Evolutionary conservation across 2,797 vertebrate species (phyloP).

Genomic region (Manis crassicaudata): DNA sequence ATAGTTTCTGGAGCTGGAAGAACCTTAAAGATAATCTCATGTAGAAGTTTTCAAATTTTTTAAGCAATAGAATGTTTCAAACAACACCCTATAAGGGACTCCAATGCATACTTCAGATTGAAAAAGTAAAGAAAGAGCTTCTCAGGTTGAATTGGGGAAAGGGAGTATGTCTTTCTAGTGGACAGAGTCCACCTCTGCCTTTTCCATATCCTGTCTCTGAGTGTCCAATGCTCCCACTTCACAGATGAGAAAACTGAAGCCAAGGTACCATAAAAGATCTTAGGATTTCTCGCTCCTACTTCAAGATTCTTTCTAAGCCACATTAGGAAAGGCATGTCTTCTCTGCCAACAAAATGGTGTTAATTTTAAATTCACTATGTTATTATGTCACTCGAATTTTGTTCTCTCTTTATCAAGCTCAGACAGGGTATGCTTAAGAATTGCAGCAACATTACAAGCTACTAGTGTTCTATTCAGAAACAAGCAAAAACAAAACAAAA

Average conservation of each 20-base stretch:
- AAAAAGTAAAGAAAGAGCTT: not conserved
- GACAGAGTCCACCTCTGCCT: not conserved
- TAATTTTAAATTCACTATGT: not conserved
- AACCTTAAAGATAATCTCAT: not conserved
- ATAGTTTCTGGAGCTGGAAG: not conserved
- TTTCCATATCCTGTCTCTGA: not conserved
- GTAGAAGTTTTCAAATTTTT: constrained; percentile 2
- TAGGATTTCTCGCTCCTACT: not conserved
- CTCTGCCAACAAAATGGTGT: not conserved
- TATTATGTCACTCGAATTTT: not conserved
- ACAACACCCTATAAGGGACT: not conserved
- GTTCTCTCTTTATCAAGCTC: not conserved
- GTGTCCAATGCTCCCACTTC: not conserved
- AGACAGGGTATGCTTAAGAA: not conserved
- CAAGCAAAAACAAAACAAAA: not conserved
- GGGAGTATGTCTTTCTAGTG: not conserved
- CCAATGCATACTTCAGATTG: not conserved
- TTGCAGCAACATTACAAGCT: not conserved
- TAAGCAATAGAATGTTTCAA: constrained; percentile 44
- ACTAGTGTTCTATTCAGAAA: not conserved
- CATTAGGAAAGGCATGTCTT: not conserved
- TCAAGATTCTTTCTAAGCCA: not conserved
- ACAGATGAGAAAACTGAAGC: not conserved
- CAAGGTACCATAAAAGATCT: not conserved
- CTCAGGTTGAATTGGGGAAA: not conserved